Evolutionary conservation across 2,797 vertebrate genomes (phyloP), one percentile per base, ranked within the genome.

Genomic region (Rhincodon typus): DNA sequence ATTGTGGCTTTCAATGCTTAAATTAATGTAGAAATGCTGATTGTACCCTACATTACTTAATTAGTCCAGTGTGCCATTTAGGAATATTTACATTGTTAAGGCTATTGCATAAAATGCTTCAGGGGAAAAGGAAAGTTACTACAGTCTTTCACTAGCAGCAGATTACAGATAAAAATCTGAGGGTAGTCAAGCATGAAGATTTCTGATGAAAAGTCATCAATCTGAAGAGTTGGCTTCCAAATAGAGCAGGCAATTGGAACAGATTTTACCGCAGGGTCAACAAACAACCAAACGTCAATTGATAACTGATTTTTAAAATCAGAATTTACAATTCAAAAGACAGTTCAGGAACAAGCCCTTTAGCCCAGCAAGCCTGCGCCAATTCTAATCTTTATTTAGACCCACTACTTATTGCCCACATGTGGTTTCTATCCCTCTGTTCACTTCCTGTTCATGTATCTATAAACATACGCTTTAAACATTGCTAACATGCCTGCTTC

Each of bases 51-150:
- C 97, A 97, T 97, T 97, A 97, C 96, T 97, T 98, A 98, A 98
- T 98, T 98, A 98, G 98, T 98, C 97, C 98, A 97, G 96, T 97
- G 97, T 97, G 97, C 97, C 98, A 98, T 98, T 98, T 91, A 91
- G 15, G 88, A 66, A 66, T 6, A 66, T 91, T 91, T 91, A 91
- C 88, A 15, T 62, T 91, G 62, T 46, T 84, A n/a, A 30, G 34
- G 17, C 12, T 62, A 42, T 30, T 62, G 57, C 30, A 27, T 57
- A 17, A 88, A 46, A 88, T 57, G 86, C 8, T 88, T 62, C 53
- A 90, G 87, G 30, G 17, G 74, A 38, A 91, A 91, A 66, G 13
- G 7, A 15, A 27, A 88, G 50, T 25, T 88, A 27, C 0, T 62
- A 34, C 87, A 57, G 57, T 12, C 13, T 66, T 30, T n/a, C 88